These are phyloP conservation scores for Pygmarrhopalites habei DNA, from an alignment of 1,140 invertebrate species.

Conservation along the genomic window DNA sequence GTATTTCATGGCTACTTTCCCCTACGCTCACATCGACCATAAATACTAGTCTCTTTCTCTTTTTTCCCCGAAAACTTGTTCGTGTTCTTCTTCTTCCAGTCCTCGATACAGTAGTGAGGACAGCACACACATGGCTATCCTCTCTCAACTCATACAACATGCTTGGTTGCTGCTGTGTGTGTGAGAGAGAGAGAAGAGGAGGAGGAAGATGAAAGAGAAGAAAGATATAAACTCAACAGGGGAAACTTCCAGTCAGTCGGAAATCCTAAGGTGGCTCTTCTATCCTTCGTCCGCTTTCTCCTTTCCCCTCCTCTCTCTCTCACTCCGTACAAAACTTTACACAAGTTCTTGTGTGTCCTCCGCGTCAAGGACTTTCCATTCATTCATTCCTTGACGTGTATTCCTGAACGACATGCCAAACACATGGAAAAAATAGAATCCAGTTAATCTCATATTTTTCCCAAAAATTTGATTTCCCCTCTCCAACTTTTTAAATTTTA, in stretches of 20 bases:
- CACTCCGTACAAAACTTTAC: not conserved
- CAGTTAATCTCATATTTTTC: not conserved
- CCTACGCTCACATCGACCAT: not conserved
- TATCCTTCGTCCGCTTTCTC: not conserved
- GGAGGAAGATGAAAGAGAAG: not conserved
- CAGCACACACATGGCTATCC: not conserved
- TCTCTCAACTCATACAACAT: not conserved
- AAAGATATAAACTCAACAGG: not conserved
- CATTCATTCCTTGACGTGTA: not conserved
- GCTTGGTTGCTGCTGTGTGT: not conserved
- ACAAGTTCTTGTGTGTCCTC: not conserved
- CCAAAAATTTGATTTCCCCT: not conserved
- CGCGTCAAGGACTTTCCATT: not conserved
- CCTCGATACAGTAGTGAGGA: not conserved
- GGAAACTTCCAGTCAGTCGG: slow-evolving; percentile 3
- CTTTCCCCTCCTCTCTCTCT: not conserved
- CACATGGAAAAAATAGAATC: not conserved
- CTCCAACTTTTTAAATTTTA: too few species aligned
- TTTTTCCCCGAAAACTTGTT: too few species aligned
- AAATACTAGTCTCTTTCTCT: slow-evolving; percentile 2
- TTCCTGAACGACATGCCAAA: not conserved
- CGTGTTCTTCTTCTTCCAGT: not conserved
- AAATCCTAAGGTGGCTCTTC: not conserved
- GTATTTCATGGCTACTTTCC: slow-evolving; percentile 8
- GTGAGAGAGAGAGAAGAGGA: not conserved